Conservation (phyloP, 2,113 vertebrate species). For the Bubalus kerabau region DNA sequence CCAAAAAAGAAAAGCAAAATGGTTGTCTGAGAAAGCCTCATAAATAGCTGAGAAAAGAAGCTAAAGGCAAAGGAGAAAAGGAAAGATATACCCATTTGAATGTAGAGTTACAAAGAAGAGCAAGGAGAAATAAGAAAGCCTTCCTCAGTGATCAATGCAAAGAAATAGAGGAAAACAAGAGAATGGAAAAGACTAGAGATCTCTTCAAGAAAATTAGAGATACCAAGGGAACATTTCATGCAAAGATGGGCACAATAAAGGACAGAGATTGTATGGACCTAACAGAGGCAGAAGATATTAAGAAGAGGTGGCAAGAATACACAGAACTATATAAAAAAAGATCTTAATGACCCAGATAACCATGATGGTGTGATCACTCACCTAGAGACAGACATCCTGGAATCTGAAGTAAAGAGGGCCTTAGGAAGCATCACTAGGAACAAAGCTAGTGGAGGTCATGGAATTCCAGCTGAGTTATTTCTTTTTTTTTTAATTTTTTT, state of each 20-base stretch:
- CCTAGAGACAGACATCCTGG: not conserved
- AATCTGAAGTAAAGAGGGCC: not conserved
- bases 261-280: not conserved
- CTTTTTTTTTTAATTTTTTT: too few relatives aligned
- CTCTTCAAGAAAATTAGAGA: not conserved
- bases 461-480: not conserved
- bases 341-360: not conserved
- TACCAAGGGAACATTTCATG: not conserved
- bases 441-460: not conserved
- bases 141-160: not conserved
- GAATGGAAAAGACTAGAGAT: not conserved
- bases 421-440: not conserved
- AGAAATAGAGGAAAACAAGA: not conserved
- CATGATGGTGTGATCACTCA: not conserved
- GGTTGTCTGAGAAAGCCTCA: not conserved
- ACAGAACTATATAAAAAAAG: not conserved
- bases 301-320: not conserved
- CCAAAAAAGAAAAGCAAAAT: not conserved
- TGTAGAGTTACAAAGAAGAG: not conserved
- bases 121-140: not conserved
- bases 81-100: not conserved
- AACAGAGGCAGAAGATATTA: not conserved
- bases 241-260: not conserved
- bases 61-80: not conserved
- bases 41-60: not conserved